A percentile compares a stretch with the other conserved stretches of the same genome.
Evolutionary conservation across 2,797 vertebrate species (phyloP).

Genomic region (Notolabrus celidotus): DNA sequence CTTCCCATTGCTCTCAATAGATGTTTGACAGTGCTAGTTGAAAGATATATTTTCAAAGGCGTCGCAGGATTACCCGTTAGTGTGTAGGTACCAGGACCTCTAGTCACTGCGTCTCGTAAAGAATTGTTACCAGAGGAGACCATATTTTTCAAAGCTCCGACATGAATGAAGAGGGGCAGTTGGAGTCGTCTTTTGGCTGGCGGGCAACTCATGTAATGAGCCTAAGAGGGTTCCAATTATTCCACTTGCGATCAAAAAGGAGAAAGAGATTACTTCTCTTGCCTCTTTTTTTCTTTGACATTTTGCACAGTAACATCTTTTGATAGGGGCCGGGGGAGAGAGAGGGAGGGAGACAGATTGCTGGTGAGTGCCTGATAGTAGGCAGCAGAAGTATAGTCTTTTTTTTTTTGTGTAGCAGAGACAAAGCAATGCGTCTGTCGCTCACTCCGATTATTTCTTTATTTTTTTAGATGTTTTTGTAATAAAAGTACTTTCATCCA

Average conservation of each 20-base stretch:
- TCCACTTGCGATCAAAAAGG: constrained; percentile 85
- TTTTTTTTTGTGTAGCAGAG: constrained; percentile 48
- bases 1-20: constrained; percentile 49
- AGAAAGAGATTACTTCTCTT: constrained; percentile 80
- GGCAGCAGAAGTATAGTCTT: constrained; percentile 50
- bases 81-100: constrained; percentile 74
- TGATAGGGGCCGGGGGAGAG: constrained; percentile 76
- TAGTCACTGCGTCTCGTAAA: constrained; percentile 73
- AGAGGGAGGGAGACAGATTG: constrained; percentile 28
- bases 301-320: constrained; percentile 82
- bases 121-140: constrained; percentile 77
- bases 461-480: constrained; percentile 82
- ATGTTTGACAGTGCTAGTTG: constrained; percentile 70
- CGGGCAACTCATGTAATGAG: constrained; percentile 84
- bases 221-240: constrained; percentile 87
- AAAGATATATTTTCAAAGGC: constrained; percentile 78
- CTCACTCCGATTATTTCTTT: constrained; percentile 79
- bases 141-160: constrained; percentile 80
- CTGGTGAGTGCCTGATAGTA: constrained; percentile 82
- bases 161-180: constrained; percentile 80
- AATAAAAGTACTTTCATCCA: constrained; percentile 80
- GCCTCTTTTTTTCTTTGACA: constrained; percentile 79
- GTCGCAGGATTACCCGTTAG: constrained; percentile 76
- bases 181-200: constrained; percentile 81
- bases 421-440: constrained; percentile 56